Conservation (phyloP, 2,888 invertebrate species). For the Drosophila fungiperda region DNA sequence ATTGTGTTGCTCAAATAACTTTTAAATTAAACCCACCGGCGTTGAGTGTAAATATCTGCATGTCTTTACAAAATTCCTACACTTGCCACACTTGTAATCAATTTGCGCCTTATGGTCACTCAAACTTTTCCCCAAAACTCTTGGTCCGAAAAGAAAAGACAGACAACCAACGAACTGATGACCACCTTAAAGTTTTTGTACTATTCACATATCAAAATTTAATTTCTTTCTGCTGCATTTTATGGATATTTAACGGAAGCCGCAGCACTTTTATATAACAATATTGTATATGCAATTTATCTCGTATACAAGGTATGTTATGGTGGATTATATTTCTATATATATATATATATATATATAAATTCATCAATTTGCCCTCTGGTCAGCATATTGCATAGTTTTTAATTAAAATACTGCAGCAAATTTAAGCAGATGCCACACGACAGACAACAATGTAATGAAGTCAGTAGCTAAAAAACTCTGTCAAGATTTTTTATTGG, state of each 20-base stretch:
- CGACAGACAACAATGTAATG: conserved; percentile 27
- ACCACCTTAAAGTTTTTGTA: conserved; percentile 26
- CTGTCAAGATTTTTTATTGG: conserved; percentile 40
- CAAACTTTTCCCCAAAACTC: conserved; percentile 32
- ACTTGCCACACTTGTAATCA: conserved; percentile 70
- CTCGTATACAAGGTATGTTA: conserved; percentile 13
- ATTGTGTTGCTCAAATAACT: conserved; percentile 78
- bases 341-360: background rate
- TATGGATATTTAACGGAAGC: background rate
- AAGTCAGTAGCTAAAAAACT: conserved; percentile 30
- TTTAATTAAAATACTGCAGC: conserved; percentile 83
- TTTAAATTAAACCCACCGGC: conserved; percentile 75
- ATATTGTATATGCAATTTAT: background rate
- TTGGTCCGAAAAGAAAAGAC: background rate
- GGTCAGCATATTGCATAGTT: conserved; percentile 72
- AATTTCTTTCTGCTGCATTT: conserved; percentile 16
- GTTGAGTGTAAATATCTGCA: conserved; percentile 44
- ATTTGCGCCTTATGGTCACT: conserved; percentile 74
- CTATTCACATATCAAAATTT: conserved; percentile 25
- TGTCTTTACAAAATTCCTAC: conserved; percentile 33
- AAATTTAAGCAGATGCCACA: conserved; percentile 9
- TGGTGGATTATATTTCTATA: background rate
- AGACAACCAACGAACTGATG: conserved; percentile 24
- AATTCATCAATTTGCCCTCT: conserved; percentile 3
- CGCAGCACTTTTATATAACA: background rate